phyloP scores from a whole-genome alignment of 2,888 invertebrate genomes.

The Diogma glabrata region DNA sequence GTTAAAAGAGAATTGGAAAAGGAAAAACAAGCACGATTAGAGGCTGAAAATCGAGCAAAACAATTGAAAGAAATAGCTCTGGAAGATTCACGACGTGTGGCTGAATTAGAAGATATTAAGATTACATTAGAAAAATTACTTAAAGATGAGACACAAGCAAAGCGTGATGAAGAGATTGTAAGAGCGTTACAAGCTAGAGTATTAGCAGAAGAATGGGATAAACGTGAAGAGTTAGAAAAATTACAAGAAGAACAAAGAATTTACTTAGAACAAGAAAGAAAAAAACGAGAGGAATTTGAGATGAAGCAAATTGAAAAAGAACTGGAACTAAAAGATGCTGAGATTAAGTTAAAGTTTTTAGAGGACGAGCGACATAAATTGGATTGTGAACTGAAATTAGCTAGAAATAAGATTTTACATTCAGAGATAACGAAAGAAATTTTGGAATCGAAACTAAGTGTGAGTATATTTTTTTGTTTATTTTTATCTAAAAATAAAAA shows the following conservation, averaged over 20 bases:
- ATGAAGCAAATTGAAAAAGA: constrained; percentile 59
- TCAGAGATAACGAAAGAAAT: constrained; percentile 52
- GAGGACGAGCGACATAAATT: constrained; percentile 58
- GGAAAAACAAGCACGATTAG: constrained; percentile 46
- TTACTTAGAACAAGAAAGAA: constrained; percentile 60
- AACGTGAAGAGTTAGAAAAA: constrained; percentile 64
- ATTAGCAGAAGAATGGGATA: constrained; percentile 74
- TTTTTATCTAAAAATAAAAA: background rate
- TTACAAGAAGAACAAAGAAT: constrained; percentile 66
- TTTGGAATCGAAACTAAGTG: constrained; percentile 35
- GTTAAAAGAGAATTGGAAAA: constrained; percentile 49
- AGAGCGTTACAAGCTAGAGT: constrained; percentile 57
- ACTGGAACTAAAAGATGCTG: constrained; percentile 58
- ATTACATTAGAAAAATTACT: constrained; percentile 56
- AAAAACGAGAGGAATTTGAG: constrained; percentile 64
- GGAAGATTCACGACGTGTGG: constrained; percentile 58
- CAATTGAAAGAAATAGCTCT: constrained; percentile 56
- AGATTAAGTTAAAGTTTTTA: constrained; percentile 52
- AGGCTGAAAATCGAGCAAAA: constrained; percentile 44
- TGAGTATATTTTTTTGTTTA: background rate
- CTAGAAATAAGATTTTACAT: constrained; percentile 53
- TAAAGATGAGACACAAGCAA: constrained; percentile 74
- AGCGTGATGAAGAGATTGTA: constrained; percentile 73
- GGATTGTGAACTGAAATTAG: constrained; percentile 56
- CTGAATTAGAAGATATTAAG: constrained; percentile 60